These are phyloP conservation scores for Seriola aureovittata DNA, from an alignment of 2,113 vertebrate genomes.

Conservation along the genomic window DNA sequence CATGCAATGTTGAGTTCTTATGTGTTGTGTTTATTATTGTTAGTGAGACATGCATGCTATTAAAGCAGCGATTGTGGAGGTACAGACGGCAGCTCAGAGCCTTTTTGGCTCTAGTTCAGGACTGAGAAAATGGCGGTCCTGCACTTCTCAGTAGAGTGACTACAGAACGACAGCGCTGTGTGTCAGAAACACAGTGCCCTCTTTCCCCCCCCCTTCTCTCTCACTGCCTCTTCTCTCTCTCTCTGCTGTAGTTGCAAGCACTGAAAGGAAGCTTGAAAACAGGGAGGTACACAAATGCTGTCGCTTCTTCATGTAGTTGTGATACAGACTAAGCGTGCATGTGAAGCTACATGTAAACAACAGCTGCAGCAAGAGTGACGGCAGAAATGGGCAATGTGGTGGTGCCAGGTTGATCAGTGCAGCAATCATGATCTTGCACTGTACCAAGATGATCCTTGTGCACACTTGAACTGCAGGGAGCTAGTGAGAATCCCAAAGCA, in stretches of 20 bases:
- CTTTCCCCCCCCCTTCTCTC: slow-evolving; percentile 51
- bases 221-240: slow-evolving; percentile 51
- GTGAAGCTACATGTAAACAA: slow-evolving; percentile 68
- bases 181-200: slow-evolving; percentile 76
- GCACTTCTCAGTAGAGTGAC: slow-evolving; percentile 84
- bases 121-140: slow-evolving; percentile 94
- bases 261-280: slow-evolving; percentile 53
- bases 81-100: slow-evolving; percentile 79
- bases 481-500: neutral
- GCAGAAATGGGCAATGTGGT: slow-evolving; percentile 40
- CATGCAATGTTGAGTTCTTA: slow-evolving; percentile 39
- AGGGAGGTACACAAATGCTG: slow-evolving; percentile 46
- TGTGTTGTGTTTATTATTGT: slow-evolving; percentile 28
- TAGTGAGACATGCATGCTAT: slow-evolving; percentile 35
- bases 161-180: slow-evolving; percentile 82
- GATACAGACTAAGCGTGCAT: slow-evolving; percentile 43
- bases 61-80: slow-evolving; percentile 48
- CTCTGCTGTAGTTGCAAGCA: slow-evolving; percentile 36
- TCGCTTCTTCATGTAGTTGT: slow-evolving; percentile 49
- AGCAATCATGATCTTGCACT: slow-evolving; percentile 20
- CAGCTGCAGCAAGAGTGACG: slow-evolving; percentile 16
- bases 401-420: slow-evolving; percentile 33
- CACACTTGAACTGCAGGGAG: neutral
- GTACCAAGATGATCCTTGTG: neutral
- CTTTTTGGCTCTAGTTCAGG: slow-evolving; percentile 89